phyloP scores from a whole-genome alignment of 37 sponge, comb jelly and placozoan species.

The Bolinopsis microptera region DNA sequence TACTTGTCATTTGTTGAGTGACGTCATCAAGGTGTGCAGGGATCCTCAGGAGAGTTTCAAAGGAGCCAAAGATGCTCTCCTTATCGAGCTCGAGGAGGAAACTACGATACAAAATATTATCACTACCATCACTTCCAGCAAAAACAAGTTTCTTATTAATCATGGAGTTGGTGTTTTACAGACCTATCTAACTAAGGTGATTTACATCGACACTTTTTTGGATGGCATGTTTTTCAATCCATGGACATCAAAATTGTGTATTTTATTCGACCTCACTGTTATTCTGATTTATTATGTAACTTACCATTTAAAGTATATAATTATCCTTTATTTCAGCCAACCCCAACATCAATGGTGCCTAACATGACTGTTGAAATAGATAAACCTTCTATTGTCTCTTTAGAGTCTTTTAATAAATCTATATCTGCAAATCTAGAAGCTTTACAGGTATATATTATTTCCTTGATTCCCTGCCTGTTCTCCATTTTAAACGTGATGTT shows the following conservation, averaged over 20 bases:
- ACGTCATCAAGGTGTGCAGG: constrained; percentile 28
- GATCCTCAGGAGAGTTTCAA: constrained; percentile 63
- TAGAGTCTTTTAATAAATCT: neutral
- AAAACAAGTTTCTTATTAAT: constrained; percentile 53
- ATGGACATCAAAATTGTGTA: too few species aligned
- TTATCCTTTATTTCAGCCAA: constrained; percentile 19
- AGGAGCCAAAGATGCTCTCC: constrained; percentile 59
- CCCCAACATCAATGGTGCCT: constrained; percentile 18
- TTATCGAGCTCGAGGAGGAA: constrained; percentile 31
- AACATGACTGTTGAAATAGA: constrained; percentile 35
- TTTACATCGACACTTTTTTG: too few species aligned
- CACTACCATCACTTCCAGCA: constrained; percentile 23
- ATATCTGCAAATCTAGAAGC: neutral
- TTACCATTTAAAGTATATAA: too few species aligned
- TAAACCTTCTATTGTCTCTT: neutral
- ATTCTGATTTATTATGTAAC: too few species aligned
- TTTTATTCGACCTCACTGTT: too few species aligned
- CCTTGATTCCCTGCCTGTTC: too few species aligned
- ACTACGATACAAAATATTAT: neutral
- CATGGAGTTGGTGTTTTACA: constrained; percentile 35
- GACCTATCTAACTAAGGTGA: constrained; percentile 34
- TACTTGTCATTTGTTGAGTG: constrained; percentile 26
- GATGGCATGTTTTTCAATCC: too few species aligned
- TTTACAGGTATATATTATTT: neutral
- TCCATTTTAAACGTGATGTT: too few species aligned